Conservation (phyloP, 2,888 invertebrate genomes). For the Drosophila fulvimacula region DNA sequence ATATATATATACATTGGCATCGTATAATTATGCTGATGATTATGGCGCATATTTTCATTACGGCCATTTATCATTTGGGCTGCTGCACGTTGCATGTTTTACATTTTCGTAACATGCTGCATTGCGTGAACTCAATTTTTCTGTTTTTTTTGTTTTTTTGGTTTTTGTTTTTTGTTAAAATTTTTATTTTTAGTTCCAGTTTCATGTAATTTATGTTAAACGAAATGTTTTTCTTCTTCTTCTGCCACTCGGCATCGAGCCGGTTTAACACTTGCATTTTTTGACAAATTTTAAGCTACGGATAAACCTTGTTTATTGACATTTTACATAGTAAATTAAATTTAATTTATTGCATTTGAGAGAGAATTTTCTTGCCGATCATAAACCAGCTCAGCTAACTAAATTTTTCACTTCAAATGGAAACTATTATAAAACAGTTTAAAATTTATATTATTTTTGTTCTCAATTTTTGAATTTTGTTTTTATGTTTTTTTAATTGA, state of each 20-base stretch:
- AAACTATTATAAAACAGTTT: too few relatives aligned
- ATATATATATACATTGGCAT: background rate
- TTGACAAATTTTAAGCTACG: slow-evolving; percentile 53
- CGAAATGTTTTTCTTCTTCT: slow-evolving; percentile 28
- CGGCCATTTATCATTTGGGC: slow-evolving; percentile 62
- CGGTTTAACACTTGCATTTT: slow-evolving; percentile 55
- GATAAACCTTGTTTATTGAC: slow-evolving; percentile 57
- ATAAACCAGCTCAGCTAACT: too few relatives aligned
- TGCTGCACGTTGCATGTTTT: slow-evolving; percentile 62
- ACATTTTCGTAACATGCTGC: slow-evolving; percentile 64
- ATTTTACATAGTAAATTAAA: slow-evolving; percentile 35
- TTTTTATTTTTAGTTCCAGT: slow-evolving; percentile 31
- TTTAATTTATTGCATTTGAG: slow-evolving; percentile 27
- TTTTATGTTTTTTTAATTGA: too few relatives aligned
- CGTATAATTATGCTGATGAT: slow-evolving; percentile 61
- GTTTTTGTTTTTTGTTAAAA: background rate
- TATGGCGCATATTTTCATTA: slow-evolving; percentile 54
- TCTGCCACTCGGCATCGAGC: slow-evolving; percentile 13
- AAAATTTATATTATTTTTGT: too few relatives aligned
- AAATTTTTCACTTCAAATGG: too few relatives aligned
- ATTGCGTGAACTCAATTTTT: slow-evolving; percentile 55
- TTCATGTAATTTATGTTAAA: slow-evolving; percentile 55
- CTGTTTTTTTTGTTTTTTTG: background rate
- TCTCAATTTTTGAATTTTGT: too few relatives aligned
- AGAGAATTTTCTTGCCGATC: background rate